Evolutionary conservation across 2,888 invertebrate genomes (phyloP).

Genomic region (Caenorhabditis doughertyi): DNA sequence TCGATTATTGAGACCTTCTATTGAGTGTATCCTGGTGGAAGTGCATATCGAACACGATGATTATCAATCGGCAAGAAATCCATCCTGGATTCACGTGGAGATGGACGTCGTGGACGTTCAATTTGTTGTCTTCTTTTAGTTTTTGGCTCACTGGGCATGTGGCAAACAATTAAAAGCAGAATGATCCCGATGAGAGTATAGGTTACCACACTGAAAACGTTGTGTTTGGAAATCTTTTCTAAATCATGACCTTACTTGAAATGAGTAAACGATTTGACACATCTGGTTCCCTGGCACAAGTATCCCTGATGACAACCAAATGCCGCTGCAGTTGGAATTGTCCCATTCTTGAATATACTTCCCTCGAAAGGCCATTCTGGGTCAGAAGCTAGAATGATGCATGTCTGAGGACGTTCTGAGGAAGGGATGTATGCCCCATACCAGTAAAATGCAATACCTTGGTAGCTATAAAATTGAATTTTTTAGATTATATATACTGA

Average conservation of each 20-base stretch:
- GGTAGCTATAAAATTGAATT: constrained; percentile 6
- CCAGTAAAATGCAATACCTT: constrained; percentile 49
- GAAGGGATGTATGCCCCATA: constrained; percentile 29
- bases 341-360: constrained; percentile 31
- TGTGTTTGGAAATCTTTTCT: background rate
- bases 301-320: constrained; percentile 28
- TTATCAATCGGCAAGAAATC: background rate
- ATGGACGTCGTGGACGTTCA: constrained; percentile 5
- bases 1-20: no score
- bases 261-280: constrained; percentile 19
- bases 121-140: background rate
- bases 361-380: constrained; percentile 51
- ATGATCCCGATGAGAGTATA: constrained; percentile 23
- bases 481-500: no score
- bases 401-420: constrained; percentile 34
- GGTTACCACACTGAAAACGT: constrained; percentile 37
- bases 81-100: background rate
- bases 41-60: background rate
- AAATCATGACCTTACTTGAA: constrained; percentile 21
- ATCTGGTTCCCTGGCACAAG: constrained; percentile 10
- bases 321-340: constrained; percentile 15
- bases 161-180: constrained; percentile 19
- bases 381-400: constrained; percentile 39
- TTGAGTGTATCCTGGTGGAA: constrained; percentile 30
- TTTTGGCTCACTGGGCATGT: constrained; percentile 9